Evolutionary conservation across 2,113 vertebrate species (phyloP).

Genomic region (Guaruba guarouba): DNA sequence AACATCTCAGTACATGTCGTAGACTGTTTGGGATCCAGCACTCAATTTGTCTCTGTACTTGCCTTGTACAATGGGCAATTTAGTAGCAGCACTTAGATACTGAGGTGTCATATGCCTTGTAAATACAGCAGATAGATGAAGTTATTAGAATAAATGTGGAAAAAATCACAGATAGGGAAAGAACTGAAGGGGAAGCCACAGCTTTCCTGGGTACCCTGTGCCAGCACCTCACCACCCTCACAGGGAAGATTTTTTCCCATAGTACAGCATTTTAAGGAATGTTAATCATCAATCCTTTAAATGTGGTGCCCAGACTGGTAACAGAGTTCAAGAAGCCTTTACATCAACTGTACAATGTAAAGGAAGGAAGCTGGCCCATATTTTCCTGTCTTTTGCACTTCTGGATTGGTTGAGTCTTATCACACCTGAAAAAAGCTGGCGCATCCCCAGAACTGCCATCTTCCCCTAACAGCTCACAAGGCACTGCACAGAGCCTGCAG

Average conservation of each 20-base stretch:
- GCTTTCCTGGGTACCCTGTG: background rate
- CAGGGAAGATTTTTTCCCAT: background rate
- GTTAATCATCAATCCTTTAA: background rate
- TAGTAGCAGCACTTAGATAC: background rate
- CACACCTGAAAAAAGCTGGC: background rate
- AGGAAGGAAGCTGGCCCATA: background rate
- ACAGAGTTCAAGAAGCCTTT: background rate
- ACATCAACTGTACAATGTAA: rapidly evolving
- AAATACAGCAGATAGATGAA: background rate
- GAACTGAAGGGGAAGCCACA: background rate
- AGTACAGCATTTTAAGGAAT: background rate
- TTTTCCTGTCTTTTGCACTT: background rate
- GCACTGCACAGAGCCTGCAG: background rate
- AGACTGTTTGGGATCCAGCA: background rate
- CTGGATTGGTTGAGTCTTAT: background rate
- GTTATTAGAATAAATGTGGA: background rate
- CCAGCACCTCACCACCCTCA: background rate
- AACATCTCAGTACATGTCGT: background rate
- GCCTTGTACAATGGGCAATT: background rate
- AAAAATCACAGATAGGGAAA: background rate
- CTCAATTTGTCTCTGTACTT: background rate
- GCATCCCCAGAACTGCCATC: background rate
- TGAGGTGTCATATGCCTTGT: background rate
- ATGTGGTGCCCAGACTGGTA: background rate
- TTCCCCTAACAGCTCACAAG: background rate